Percentiles rank a stretch among this genome's conserved stretches.
Conservation (phyloP, 64 coral and sea anemone species). For the Dendrophyllia cribrosa region DNA sequence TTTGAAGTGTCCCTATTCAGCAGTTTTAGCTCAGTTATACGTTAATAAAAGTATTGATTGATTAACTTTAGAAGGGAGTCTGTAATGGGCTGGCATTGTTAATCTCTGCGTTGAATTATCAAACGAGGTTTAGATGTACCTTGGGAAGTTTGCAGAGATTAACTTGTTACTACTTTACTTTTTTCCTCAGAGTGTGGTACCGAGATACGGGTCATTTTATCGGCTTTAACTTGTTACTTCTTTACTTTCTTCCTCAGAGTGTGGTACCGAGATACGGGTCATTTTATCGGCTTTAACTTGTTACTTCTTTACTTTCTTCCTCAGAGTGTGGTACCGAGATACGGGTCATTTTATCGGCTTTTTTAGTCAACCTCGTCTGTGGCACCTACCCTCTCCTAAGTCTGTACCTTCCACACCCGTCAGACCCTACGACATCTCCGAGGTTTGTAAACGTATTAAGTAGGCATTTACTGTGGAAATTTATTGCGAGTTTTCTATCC, state of each 20-base stretch:
- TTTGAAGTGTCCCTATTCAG: too few relatives aligned
- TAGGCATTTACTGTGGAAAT: too few relatives aligned
- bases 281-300: constrained; percentile 67
- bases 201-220: constrained; percentile 98
- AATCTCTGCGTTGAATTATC: too few relatives aligned
- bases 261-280: constrained; percentile 97
- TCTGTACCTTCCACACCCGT: constrained; percentile 96
- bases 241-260: constrained; percentile 46
- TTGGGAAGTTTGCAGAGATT: background rate
- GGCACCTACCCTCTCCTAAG: constrained; percentile 89
- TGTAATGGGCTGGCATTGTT: too few relatives aligned
- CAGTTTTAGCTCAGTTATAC: too few relatives aligned
- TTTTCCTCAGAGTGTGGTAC: constrained; percentile 82
- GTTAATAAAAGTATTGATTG: too few relatives aligned
- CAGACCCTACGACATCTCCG: constrained; percentile 93
- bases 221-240: background rate
- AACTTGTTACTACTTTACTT: background rate
- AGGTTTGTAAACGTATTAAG: constrained; percentile 51
- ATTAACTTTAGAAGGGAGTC: too few relatives aligned
- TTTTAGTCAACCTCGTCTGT: constrained; percentile 91
- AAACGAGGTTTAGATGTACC: too few relatives aligned
- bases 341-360: constrained; percentile 99
- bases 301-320: background rate
- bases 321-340: constrained; percentile 92
- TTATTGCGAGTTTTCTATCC: too few relatives aligned